Base-by-base conservation (phyloP, 2,797 vertebrate genomes). In the Pseudochaenichthys georgianus region DNA sequence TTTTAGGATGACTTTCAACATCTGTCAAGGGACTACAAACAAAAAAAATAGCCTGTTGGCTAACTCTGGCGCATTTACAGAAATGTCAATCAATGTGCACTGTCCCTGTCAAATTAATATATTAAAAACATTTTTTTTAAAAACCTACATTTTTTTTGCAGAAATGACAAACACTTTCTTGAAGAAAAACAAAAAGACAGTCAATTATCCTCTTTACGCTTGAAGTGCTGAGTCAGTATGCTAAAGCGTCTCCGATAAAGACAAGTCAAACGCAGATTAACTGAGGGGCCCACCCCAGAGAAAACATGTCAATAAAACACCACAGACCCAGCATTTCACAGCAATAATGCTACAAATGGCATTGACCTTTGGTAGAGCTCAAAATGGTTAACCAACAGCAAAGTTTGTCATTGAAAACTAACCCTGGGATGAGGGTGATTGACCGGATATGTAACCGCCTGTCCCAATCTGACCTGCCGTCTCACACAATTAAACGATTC, bases 401-500 rank as follows among this genome's bases (percentile, higher is more conserved):
- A 41, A 9, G 38, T 81, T 60, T 75, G 47, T 55, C 41, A 60
- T 59, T 67, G 42, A 38, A 78, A 65, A 55, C 47, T 23, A 76
- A 64, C 58, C 54, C 64, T 13, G 8, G 34, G n/a, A 66, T 45
- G 59, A 85, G 64, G 68, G 78, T 12, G 19, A 16, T 64, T 64
- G 69, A 63, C 74, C 64, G 67, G 71, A 87, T 74, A 70, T 75
- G 12, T 83, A 79, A 78, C 75, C 28, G 57, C 68, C 71, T 77
- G 23, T 52, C 55, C 75, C 45, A 47, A 15, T 74, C 61, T 72
- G 82, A 91, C 84, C 81, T 81, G 74, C 65, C 3, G 66, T 86
- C 87, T 46, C 60, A 45, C 66, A 57, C 70, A 83, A 88, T 93
- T 74, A 90, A 89, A 78, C 0, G 23, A 34, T 64, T 59, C 70